These are phyloP conservation scores for Onychostruthus taczanowskii DNA, from an alignment of 2,113 vertebrate genomes.

Conservation along the genomic window DNA sequence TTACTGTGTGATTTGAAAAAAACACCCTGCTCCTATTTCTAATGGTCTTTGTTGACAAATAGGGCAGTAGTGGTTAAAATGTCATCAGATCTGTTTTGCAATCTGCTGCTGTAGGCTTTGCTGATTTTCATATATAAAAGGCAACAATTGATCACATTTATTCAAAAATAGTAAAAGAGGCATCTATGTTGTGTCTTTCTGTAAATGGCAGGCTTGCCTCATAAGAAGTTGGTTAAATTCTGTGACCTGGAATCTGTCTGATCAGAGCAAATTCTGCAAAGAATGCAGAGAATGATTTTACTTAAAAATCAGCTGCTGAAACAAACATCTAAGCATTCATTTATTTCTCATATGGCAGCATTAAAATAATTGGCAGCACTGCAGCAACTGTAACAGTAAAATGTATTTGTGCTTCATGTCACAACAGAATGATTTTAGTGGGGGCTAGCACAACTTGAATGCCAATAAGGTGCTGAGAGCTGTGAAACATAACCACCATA, in stretches of 20 bases:
- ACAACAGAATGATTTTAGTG: conserved; percentile 34
- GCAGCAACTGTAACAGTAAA: background rate
- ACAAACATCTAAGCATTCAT: background rate
- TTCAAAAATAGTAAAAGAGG: conserved; percentile 1
- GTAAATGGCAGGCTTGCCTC: background rate
- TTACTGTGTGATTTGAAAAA: background rate
- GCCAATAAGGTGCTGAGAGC: background rate
- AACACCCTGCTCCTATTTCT: background rate
- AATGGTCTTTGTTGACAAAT: background rate
- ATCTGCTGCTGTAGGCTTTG: background rate
- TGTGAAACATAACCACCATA: conserved; percentile 44
- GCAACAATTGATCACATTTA: background rate
- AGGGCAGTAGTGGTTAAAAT: background rate
- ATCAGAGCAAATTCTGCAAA: conserved; percentile 27
- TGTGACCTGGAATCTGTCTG: background rate
- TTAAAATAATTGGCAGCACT: conserved; percentile 44
- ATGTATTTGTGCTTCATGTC: conserved; percentile 22
- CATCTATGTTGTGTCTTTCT: background rate
- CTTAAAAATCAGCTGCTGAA: conserved; percentile 28
- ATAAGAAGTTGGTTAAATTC: background rate
- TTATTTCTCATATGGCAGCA: conserved; percentile 1
- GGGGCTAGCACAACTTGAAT: conserved; percentile 4
- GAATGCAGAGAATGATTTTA: conserved; percentile 7
- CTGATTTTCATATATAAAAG: background rate
- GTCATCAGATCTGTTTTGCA: background rate